Percentiles rank a stretch among this genome's conserved stretches.
Conservation (phyloP, 2,113 vertebrate genomes). For the Labrus mixtus region DNA sequence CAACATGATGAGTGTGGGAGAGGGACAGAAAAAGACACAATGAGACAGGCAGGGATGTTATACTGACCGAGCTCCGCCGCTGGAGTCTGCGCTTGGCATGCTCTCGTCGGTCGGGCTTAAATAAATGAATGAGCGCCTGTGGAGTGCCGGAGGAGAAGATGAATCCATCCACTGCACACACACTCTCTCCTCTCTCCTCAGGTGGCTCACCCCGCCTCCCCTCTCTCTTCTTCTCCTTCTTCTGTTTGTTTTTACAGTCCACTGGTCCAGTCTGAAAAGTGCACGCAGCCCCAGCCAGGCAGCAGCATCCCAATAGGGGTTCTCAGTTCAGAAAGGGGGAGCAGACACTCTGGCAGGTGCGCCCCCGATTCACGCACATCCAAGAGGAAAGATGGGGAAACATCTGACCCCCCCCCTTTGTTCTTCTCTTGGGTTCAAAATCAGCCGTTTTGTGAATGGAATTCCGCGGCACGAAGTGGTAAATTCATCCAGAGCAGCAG, state of each 20-base stretch:
- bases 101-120: conserved; percentile 61
- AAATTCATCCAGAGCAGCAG: conserved; percentile 51
- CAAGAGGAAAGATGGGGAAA: conserved; percentile 4
- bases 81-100: conserved; percentile 67
- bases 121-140: conserved; percentile 74
- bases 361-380: conserved; percentile 34
- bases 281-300: conserved; percentile 36
- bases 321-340: conserved; percentile 21
- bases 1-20: neutral
- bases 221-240: neutral
- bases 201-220: conserved; percentile 11
- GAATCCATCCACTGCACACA: conserved; percentile 45
- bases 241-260: conserved; percentile 14
- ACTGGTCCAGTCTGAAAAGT: conserved; percentile 52
- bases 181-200: neutral
- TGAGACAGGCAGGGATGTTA: conserved; percentile 11
- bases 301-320: conserved; percentile 20
- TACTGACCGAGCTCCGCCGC: conserved; percentile 59
- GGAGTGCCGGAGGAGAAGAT: conserved; percentile 61
- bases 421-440: neutral
- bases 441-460: conserved; percentile 41
- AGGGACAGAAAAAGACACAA: neutral
- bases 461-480: conserved; percentile 26
- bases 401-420: conserved; percentile 12
- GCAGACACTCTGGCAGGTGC: conserved; percentile 51